phyloP scores from a whole-genome alignment of 2,113 vertebrate species.

The Psilopogon haemacephalus region DNA sequence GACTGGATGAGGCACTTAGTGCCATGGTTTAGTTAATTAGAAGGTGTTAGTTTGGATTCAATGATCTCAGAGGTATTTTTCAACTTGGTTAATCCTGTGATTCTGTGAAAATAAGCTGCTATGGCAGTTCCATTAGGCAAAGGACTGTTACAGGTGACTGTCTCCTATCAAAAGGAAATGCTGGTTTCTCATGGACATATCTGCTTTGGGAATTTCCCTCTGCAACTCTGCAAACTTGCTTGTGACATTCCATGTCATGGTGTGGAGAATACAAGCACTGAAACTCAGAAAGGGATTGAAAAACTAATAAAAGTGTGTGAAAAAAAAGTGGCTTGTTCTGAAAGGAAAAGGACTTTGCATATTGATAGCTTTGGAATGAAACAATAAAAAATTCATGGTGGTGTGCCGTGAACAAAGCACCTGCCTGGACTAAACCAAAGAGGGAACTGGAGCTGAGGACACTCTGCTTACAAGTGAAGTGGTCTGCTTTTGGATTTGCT shows the following conservation, averaged over 20 bases:
- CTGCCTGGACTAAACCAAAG: neutral
- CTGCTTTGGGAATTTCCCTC: neutral
- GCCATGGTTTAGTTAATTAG: no score
- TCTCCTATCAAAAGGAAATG: constrained; percentile 45
- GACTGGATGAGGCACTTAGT: no score
- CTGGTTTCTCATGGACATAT: constrained; percentile 25
- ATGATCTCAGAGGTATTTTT: no score
- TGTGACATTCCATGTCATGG: neutral
- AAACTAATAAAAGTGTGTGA: neutral
- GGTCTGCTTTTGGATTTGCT: neutral
- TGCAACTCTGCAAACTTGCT: constrained; percentile 3
- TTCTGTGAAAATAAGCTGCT: neutral
- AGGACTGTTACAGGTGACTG: neutral
- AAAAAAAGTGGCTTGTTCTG: neutral
- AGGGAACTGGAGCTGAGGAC: neutral
- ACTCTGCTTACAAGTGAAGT: neutral
- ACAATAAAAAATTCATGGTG: neutral
- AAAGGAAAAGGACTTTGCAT: neutral
- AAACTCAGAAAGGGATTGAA: neutral
- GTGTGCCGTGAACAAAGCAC: neutral
- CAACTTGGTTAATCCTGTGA: no score
- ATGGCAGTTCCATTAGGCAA: constrained; percentile 4
- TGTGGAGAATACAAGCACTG: neutral
- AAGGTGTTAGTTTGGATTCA: no score
- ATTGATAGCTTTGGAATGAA: constrained; percentile 10